Conservation (phyloP, 2,888 invertebrate genomes). For the Lampropteryx suffumata region DNA sequence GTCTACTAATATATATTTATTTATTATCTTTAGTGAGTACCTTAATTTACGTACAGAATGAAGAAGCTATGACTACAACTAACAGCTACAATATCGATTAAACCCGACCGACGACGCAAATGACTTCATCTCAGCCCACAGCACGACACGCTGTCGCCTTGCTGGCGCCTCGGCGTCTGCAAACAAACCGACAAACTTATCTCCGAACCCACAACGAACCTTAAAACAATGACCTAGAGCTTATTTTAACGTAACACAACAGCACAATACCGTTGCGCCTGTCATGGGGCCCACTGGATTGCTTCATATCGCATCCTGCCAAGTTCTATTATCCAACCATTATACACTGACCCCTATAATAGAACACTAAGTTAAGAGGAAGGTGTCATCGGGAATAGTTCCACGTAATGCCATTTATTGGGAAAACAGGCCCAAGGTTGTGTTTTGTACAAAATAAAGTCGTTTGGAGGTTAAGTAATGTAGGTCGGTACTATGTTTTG, state of each 20-base stretch:
- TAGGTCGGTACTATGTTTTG: too few species aligned
- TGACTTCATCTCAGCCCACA: conserved; percentile 40
- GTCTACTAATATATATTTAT: too few species aligned
- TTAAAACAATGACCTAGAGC: conserved; percentile 23
- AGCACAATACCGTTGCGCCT: conserved; percentile 19
- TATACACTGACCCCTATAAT: conserved; percentile 39
- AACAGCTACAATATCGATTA: conserved; percentile 17
- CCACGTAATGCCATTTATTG: conserved; percentile 39
- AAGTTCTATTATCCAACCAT: conserved; percentile 45
- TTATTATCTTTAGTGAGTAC: too few species aligned
- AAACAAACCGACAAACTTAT: conserved; percentile 39
- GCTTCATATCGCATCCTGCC: conserved; percentile 56
- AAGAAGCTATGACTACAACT: neutral
- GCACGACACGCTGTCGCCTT: conserved; percentile 45
- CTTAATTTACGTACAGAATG: too few species aligned
- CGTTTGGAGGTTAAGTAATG: conserved; percentile 33
- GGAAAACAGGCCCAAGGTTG: conserved; percentile 52
- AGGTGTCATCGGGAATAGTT: conserved; percentile 38
- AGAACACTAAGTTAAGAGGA: conserved; percentile 18
- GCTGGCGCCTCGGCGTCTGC: conserved; percentile 52
- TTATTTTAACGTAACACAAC: conserved; percentile 23
- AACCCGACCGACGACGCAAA: conserved; percentile 16
- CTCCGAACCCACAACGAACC: conserved; percentile 1
- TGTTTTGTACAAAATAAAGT: conserved; percentile 36
- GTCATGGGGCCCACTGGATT: conserved; percentile 48